A percentile compares a stretch with the other conserved stretches of the same genome.
Conservation (phyloP, 2,797 vertebrate species). For the Petrocephalus sullivani region DNA sequence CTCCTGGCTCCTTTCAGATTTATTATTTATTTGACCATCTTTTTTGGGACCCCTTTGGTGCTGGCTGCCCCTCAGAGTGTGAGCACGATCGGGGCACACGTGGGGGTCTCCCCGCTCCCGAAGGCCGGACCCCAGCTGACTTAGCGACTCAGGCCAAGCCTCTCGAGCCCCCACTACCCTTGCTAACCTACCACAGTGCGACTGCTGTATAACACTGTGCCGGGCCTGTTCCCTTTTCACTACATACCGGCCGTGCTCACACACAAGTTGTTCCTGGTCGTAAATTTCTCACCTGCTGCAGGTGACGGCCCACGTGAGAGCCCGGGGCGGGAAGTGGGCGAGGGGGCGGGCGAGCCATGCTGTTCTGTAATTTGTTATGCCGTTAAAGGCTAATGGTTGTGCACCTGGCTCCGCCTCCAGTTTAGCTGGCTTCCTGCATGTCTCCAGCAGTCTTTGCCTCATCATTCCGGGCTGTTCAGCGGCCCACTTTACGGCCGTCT, state of each 20-base stretch:
- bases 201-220: conserved; percentile 36
- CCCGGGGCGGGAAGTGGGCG: conserved; percentile 46
- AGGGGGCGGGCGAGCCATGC: conserved; percentile 39
- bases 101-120: not conserved
- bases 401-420: conserved; percentile 57
- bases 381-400: conserved; percentile 63
- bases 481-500: conserved; percentile 43
- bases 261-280: conserved; percentile 55
- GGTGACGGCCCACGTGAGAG: conserved; percentile 53
- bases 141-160: not conserved
- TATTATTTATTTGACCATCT: not conserved
- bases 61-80: not conserved
- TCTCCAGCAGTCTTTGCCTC: conserved; percentile 63
- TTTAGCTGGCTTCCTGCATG: conserved; percentile 44
- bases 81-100: conserved; percentile 28
- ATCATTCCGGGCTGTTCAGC: conserved; percentile 63
- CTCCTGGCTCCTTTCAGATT: not conserved
- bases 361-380: conserved; percentile 67
- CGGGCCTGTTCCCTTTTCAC: conserved; percentile 50
- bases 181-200: conserved; percentile 30
- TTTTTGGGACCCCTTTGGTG: conserved; percentile 38
- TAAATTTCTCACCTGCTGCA: conserved; percentile 66
- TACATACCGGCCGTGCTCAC: conserved; percentile 60
- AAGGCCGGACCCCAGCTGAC: not conserved
- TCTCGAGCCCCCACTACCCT: conserved; percentile 42